Conservation (phyloP, 2,797 vertebrate species). For the Artibeus jamaicensis region DNA sequence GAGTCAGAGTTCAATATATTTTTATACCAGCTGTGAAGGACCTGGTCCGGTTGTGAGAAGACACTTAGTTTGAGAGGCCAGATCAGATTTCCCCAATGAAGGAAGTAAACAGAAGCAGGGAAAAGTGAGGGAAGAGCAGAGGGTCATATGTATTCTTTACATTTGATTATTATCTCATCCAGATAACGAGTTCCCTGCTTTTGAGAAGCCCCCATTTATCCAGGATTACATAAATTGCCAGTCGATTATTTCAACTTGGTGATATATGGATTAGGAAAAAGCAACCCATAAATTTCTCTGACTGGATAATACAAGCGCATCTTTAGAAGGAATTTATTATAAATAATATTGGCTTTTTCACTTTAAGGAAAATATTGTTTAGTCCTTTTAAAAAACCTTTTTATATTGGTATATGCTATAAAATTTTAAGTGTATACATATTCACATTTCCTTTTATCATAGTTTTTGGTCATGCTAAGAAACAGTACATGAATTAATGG, state of each 20-base stretch:
- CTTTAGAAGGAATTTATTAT: background rate
- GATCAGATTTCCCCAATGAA: background rate
- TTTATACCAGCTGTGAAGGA: background rate
- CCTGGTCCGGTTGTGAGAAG: background rate
- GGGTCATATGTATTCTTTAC: background rate
- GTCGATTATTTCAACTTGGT: background rate
- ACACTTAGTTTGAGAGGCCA: background rate
- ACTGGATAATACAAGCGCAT: background rate
- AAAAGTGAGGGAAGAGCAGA: background rate
- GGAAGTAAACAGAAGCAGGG: background rate
- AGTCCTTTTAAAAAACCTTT: background rate
- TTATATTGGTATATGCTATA: background rate
- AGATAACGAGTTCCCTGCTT: background rate
- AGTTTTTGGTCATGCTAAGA: background rate
- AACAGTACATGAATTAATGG: background rate
- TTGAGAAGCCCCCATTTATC: background rate
- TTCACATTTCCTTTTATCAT: background rate
- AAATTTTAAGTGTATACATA: background rate
- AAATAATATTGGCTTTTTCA: background rate
- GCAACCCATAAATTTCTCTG: background rate
- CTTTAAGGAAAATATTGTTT: constrained; percentile 21
- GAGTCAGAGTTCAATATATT: background rate
- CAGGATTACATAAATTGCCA: background rate
- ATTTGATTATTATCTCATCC: background rate
- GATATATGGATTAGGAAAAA: background rate